phyloP scores from a whole-genome alignment of 1,140 invertebrate species.

The Trypoxylus dichotomus region DNA sequence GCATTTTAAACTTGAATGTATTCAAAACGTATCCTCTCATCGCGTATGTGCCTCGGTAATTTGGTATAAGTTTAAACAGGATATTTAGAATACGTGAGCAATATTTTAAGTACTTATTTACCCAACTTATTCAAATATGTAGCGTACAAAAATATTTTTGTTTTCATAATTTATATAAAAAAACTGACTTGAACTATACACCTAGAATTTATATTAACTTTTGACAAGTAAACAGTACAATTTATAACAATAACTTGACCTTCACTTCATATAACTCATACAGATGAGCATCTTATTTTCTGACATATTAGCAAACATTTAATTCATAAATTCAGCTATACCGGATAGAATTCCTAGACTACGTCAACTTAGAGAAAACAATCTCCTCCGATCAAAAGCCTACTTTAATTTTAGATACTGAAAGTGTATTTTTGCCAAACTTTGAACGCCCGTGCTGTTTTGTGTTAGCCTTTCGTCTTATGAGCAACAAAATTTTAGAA shows the following conservation, averaged over 20 bases:
- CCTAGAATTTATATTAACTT: too few relatives aligned
- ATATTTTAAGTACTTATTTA: background rate
- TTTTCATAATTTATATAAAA: background rate
- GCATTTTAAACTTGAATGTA: too few relatives aligned
- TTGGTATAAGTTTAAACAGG: too few relatives aligned
- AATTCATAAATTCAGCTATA: background rate
- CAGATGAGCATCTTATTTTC: too few relatives aligned
- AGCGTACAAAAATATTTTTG: background rate
- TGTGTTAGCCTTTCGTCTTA: background rate
- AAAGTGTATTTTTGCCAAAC: conserved; percentile 1
- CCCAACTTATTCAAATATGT: background rate
- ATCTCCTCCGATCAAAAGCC: background rate
- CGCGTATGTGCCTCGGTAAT: too few relatives aligned
- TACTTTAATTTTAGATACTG: background rate
- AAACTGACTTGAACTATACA: background rate
- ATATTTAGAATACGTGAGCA: background rate
- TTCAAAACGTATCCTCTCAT: too few relatives aligned
- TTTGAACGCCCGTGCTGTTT: background rate
- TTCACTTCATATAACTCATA: too few relatives aligned
- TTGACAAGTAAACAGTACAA: too few relatives aligned
- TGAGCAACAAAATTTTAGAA: background rate
- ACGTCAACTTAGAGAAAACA: background rate
- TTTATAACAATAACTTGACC: too few relatives aligned
- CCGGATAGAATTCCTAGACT: background rate
- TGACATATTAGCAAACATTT: too few relatives aligned